phyloP scores from a whole-genome alignment of 2,797 vertebrate genomes.

The Tangara arthus region DNA sequence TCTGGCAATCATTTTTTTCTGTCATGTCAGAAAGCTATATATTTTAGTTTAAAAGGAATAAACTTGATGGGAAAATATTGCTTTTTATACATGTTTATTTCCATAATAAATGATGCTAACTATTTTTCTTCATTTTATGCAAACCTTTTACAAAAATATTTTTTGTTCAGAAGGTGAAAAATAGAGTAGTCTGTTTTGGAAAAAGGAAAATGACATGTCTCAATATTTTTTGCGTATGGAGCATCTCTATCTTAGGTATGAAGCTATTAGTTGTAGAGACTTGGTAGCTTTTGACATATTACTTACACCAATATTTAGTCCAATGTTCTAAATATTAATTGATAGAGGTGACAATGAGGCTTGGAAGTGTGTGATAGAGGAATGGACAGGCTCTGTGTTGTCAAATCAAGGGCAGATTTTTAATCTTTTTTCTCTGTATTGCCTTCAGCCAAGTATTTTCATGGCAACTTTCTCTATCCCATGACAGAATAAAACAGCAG shows the following conservation, averaged over 20 bases:
- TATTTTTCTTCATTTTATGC: neutral
- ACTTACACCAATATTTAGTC: neutral
- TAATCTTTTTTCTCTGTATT: neutral
- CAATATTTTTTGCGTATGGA: neutral
- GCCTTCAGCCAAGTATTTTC: neutral
- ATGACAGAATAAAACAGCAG: neutral
- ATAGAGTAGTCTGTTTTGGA: neutral
- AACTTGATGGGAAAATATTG: neutral
- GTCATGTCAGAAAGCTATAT: neutral
- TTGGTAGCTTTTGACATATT: neutral
- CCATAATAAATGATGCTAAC: neutral
- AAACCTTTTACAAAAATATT: neutral
- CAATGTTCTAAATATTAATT: neutral
- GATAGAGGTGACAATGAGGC: neutral
- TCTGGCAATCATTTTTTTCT: neutral
- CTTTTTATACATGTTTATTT: neutral
- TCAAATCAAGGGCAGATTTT: neutral
- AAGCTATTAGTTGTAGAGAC: neutral
- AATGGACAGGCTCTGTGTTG: neutral
- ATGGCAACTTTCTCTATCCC: neutral
- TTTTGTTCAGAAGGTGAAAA: neutral
- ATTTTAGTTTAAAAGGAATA: neutral
- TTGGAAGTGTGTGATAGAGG: neutral
- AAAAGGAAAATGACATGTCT: neutral
- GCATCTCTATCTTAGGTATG: neutral